These are phyloP conservation scores for Porites australiensis DNA, from an alignment of 64 coral and sea anemone species.

Conservation along the genomic window DNA sequence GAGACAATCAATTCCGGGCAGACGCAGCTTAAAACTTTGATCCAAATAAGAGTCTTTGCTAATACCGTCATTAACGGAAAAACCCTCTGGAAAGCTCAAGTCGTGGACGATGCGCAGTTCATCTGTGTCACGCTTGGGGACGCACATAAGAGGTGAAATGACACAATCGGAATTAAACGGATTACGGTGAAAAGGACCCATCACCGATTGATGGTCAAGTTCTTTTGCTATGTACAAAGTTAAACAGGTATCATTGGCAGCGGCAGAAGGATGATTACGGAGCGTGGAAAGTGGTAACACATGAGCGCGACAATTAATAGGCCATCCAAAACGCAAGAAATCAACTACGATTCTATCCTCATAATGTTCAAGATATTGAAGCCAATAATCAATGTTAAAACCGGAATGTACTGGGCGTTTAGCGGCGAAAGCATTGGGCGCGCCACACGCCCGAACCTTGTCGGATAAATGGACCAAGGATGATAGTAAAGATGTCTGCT, in stretches of 20 bases:
- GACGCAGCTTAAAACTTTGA: neutral
- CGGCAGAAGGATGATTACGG: constrained; percentile 2
- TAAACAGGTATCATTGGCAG: neutral
- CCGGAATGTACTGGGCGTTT: no score
- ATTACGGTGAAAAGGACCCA: constrained; percentile 6
- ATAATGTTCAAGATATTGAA: no score
- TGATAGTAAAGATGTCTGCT: no score
- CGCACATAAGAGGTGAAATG: constrained; percentile 15
- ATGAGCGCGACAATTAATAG: no score
- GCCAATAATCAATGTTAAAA: no score
- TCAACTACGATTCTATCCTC: no score
- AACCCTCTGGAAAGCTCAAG: constrained; percentile 12
- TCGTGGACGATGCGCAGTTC: constrained; percentile 19
- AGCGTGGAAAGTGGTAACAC: neutral
- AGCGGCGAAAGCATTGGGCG: no score
- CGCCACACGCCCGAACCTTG: no score
- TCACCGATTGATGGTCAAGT: constrained; percentile 1
- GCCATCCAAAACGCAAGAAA: no score
- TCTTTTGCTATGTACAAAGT: constrained; percentile 8
- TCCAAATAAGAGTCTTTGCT: constrained; percentile 12
- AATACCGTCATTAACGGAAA: constrained; percentile 23
- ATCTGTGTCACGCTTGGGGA: constrained; percentile 23
- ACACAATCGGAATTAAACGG: constrained; percentile 35
- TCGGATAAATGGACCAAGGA: no score
- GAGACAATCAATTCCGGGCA: neutral